Percentiles rank a stretch among this genome's conserved stretches.
phyloP scores from a whole-genome alignment of 2,797 vertebrate genomes.

The Sebastes oblongus region DNA sequence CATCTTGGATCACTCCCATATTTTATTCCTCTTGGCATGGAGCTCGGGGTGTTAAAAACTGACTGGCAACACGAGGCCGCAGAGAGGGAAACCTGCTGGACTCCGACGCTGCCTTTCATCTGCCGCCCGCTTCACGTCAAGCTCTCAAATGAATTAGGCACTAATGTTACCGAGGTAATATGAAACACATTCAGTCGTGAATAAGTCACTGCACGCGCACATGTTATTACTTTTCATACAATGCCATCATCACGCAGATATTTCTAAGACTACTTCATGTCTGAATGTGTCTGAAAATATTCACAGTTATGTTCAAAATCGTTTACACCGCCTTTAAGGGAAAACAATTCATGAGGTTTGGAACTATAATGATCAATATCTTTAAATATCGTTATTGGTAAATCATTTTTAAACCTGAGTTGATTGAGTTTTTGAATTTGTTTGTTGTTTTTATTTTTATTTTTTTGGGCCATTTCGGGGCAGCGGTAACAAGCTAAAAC shows the following conservation, averaged over 20 bases:
- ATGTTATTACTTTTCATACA: slow-evolving; percentile 39
- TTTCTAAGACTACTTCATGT: slow-evolving; percentile 5
- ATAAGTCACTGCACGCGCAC: slow-evolving; percentile 12
- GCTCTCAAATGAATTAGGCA: slow-evolving; percentile 26
- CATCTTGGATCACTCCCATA: slow-evolving; percentile 47
- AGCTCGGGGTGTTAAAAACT: slow-evolving; percentile 33
- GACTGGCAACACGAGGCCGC: slow-evolving; percentile 41
- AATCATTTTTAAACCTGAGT: neutral
- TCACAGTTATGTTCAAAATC: neutral
- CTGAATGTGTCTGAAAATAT: neutral
- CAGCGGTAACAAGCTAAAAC: rapidly evolving
- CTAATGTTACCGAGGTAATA: slow-evolving; percentile 39
- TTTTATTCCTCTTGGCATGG: slow-evolving; percentile 66
- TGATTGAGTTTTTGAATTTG: neutral
- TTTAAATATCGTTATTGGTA: neutral
- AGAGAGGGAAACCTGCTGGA: slow-evolving; percentile 38
- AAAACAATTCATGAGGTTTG: neutral
- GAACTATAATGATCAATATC: neutral
- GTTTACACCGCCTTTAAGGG: neutral
- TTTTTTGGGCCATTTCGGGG: rapidly evolving
- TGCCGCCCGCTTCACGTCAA: slow-evolving; percentile 42
- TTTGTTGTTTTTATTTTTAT: neutral
- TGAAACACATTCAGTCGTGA: slow-evolving; percentile 53
- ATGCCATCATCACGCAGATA: slow-evolving; percentile 29
- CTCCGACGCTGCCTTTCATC: slow-evolving; percentile 48